Evolutionary conservation across 2,888 invertebrate species (phyloP).

Genomic region (Protonemura montana): DNA sequence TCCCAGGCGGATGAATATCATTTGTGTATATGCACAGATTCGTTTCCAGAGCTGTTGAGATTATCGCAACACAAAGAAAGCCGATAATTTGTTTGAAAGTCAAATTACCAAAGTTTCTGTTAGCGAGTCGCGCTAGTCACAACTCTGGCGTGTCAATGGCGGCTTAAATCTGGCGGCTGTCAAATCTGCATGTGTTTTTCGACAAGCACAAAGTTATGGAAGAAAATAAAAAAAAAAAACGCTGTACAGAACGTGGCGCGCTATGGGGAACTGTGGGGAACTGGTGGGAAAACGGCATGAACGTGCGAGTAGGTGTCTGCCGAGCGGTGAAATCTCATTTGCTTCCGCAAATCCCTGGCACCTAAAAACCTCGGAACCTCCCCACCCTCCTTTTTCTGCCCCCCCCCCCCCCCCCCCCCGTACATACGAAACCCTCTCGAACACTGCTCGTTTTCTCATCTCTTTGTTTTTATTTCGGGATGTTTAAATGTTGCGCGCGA

Average conservation of each 20-base stretch:
- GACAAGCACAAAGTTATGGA: constrained; percentile 25
- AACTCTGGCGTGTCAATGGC: not conserved
- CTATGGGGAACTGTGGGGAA: not conserved
- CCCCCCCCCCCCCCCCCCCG: too few species aligned
- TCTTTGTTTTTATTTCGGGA: constrained; percentile 32
- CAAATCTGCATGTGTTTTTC: not conserved
- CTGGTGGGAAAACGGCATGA: not conserved
- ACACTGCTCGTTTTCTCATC: constrained; percentile 32
- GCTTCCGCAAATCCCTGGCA: not conserved
- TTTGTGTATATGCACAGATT: not conserved
- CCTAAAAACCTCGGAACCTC: not conserved
- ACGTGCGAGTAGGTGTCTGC: not conserved
- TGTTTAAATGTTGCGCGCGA: constrained; percentile 27
- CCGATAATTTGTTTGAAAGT: not conserved
- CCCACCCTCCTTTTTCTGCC: not conserved
- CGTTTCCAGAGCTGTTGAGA: not conserved
- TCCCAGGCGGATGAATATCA: constrained; percentile 1
- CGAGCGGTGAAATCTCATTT: constrained; percentile 41
- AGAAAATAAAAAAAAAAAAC: constrained; percentile 27
- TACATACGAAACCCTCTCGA: not conserved
- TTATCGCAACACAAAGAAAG: not conserved
- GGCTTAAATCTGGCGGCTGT: not conserved
- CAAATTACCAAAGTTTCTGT: constrained; percentile 5
- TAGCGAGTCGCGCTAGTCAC: not conserved
- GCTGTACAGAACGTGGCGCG: not conserved